phyloP scores from a whole-genome alignment of 2,113 vertebrate species.

The Anolis sagrei region DNA sequence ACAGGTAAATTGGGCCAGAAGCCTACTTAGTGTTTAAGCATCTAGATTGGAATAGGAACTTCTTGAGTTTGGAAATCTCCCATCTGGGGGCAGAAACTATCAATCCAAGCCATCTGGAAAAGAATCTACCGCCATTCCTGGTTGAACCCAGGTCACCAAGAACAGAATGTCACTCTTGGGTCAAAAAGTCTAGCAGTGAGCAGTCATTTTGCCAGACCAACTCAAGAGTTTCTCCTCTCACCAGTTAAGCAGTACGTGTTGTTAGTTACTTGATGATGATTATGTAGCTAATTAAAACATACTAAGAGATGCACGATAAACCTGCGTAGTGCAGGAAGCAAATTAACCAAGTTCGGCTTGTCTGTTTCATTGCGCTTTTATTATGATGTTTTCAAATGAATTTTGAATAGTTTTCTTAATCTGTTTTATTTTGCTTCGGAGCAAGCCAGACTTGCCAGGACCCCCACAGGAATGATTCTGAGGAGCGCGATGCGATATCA shows the following conservation, averaged over 20 bases:
- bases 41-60: background rate
- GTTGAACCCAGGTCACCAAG: background rate
- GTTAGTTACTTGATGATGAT: slow-evolving; percentile 60
- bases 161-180: background rate
- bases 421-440: slow-evolving; percentile 79
- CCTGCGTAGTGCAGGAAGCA: slow-evolving; percentile 68
- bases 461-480: slow-evolving; percentile 77
- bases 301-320: slow-evolving; percentile 70
- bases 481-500: slow-evolving; percentile 74
- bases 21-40: background rate
- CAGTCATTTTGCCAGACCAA: no score
- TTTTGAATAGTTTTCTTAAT: slow-evolving; percentile 83
- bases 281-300: slow-evolving; percentile 71
- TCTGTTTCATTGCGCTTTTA: slow-evolving; percentile 82
- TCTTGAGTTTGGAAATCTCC: background rate
- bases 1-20: no score
- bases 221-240: background rate
- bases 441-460: slow-evolving; percentile 63
- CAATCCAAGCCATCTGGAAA: background rate
- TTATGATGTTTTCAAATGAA: slow-evolving; percentile 87
- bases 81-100: background rate
- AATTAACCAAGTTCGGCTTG: slow-evolving; percentile 78
- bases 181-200: no score
- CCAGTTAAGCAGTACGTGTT: slow-evolving; percentile 28
- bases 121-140: background rate